A percentile compares a stretch with the other conserved stretches of the same genome.
Conservation (phyloP, 2,888 invertebrate species). For the Drosophila setosimentum region DNA sequence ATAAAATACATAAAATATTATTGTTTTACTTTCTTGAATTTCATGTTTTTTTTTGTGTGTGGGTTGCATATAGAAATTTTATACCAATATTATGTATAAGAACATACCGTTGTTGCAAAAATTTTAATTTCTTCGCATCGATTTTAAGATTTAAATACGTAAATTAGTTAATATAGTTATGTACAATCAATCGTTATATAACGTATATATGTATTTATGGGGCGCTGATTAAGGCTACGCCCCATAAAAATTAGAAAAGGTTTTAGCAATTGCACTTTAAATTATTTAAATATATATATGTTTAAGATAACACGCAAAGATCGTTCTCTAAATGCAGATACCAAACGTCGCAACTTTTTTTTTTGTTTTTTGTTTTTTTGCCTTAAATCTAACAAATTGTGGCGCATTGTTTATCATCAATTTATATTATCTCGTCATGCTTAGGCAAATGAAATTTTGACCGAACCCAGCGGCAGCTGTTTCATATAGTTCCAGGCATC, state of each 20-base stretch:
- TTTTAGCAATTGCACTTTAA: constrained; percentile 65
- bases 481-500: constrained; percentile 98
- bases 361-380: constrained; percentile 8
- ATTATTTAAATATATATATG: constrained; percentile 51
- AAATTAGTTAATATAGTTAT: constrained; percentile 74
- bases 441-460: constrained; percentile 86
- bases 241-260: constrained; percentile 34
- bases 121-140: constrained; percentile 26
- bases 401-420: constrained; percentile 58
- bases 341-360: constrained; percentile 47
- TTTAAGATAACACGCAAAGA: constrained; percentile 54
- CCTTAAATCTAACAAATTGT: constrained; percentile 69
- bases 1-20: constrained; percentile 70
- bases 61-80: constrained; percentile 29
- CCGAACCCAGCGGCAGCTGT: constrained; percentile 93
- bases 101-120: constrained; percentile 54
- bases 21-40: constrained; percentile 32
- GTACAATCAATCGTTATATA: constrained; percentile 57
- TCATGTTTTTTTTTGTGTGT: constrained; percentile 14
- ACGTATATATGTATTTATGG: constrained; percentile 28
- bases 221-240: constrained; percentile 35
- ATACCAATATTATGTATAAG: constrained; percentile 61
- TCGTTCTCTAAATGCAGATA: constrained; percentile 72
- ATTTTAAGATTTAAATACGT: constrained; percentile 65
- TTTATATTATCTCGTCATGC: constrained; percentile 8